phyloP scores from a whole-genome alignment of 2,113 vertebrate genomes.

The Danio rerio region GRCz12tu NC_133187.1:51474001-51474500 shows the following conservation, averaged over 20 bases:
- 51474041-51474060: too few species aligned
- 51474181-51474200: background rate
- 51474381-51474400: background rate
- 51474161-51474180: background rate
- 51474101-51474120: background rate
- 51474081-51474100: too few species aligned
- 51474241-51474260: background rate
- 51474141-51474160: background rate
- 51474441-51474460: background rate
- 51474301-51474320: background rate
- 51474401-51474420: background rate
- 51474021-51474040: too few species aligned
- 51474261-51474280: background rate
- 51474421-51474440: background rate
- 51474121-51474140: background rate
- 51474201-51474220: background rate
- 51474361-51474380: background rate
- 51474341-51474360: background rate
- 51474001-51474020: too few species aligned
- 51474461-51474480: too few species aligned
- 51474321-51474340: background rate
- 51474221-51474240: too few species aligned
- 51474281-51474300: too few species aligned
- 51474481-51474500: background rate
- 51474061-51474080: too few species aligned